Evolutionary conservation across 92 coral and sea anemone species (phyloP).

Genomic region (Epizoanthus fatuus): DNA sequence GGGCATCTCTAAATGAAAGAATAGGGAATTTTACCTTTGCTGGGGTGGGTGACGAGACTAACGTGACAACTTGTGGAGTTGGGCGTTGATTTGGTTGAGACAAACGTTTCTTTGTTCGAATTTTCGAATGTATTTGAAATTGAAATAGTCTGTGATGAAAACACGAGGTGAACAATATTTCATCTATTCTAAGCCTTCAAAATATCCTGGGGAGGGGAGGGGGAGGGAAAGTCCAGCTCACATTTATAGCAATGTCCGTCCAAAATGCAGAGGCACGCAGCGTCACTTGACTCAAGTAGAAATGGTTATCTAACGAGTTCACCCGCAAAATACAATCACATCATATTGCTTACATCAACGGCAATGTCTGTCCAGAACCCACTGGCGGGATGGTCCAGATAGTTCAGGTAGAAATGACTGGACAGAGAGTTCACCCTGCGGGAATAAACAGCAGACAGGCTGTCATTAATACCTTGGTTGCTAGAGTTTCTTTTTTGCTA

Average conservation of each 20-base stretch:
- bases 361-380: constrained; percentile 78
- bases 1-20: too few species aligned
- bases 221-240: background rate
- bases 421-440: constrained; percentile 62
- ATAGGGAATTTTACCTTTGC: too few species aligned
- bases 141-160: too few species aligned
- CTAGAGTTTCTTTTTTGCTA: too few species aligned
- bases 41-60: too few species aligned
- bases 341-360: constrained; percentile 57
- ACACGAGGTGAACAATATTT: too few species aligned
- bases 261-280: background rate
- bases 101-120: too few species aligned
- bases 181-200: too few species aligned
- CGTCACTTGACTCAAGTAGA: constrained; percentile 6
- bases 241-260: constrained; percentile 5
- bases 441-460: background rate
- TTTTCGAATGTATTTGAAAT: too few species aligned
- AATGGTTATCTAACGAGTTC: constrained; percentile 18
- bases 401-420: constrained; percentile 70
- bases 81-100: too few species aligned
- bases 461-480: too few species aligned
- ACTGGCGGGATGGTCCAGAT: constrained; percentile 17
- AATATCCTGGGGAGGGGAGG: background rate
- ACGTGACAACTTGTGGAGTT: too few species aligned
- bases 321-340: background rate